A percentile compares a stretch with the other conserved stretches of the same genome.
phyloP scores from a whole-genome alignment of 2,888 invertebrate species.

The Hololepta plana region DNA sequence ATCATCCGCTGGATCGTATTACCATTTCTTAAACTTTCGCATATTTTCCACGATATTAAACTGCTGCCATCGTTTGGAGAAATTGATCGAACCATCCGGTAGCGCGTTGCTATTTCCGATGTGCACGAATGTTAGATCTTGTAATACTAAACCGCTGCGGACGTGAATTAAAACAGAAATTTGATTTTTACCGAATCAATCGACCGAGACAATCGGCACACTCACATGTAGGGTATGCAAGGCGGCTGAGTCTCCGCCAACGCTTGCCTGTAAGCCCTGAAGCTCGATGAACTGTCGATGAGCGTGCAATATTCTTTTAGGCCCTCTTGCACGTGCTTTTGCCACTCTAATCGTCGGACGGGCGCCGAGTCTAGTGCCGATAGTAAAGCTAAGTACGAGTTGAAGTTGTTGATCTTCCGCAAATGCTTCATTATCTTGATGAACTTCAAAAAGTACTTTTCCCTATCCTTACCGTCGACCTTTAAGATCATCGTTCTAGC shows the following conservation, averaged over 20 bases:
- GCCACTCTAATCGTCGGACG: constrained; percentile 81
- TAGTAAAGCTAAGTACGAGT: constrained; percentile 90
- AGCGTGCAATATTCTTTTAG: constrained; percentile 88
- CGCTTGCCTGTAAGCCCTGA: constrained; percentile 89
- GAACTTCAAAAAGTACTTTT: constrained; percentile 86
- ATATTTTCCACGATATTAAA: constrained; percentile 96
- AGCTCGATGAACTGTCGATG: constrained; percentile 96
- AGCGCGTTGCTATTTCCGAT: constrained; percentile 89
- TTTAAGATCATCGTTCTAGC: constrained; percentile 85
- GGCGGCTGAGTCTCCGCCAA: constrained; percentile 91
- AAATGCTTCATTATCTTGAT: constrained; percentile 98
- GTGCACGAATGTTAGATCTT: constrained; percentile 97
- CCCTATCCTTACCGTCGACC: constrained; percentile 88
- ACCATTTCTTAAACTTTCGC: constrained; percentile 96
- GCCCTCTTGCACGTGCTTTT: constrained; percentile 77
- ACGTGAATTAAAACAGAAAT: constrained; percentile 8
- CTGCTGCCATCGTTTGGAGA: constrained; percentile 97
- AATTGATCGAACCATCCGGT: constrained; percentile 77
- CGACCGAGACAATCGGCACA: constrained; percentile 13
- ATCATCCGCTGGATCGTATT: too few relatives aligned
- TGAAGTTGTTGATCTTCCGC: constrained; percentile 94
- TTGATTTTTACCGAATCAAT: too few relatives aligned
- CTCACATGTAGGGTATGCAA: constrained; percentile 98
- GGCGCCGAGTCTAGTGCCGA: constrained; percentile 96
- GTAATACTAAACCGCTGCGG: constrained; percentile 84